Evolutionary conservation across 2,888 invertebrate genomes (phyloP), one percentile per base, ranked within the genome.

Genomic region (Synanthedon myopaeformis): DNA sequence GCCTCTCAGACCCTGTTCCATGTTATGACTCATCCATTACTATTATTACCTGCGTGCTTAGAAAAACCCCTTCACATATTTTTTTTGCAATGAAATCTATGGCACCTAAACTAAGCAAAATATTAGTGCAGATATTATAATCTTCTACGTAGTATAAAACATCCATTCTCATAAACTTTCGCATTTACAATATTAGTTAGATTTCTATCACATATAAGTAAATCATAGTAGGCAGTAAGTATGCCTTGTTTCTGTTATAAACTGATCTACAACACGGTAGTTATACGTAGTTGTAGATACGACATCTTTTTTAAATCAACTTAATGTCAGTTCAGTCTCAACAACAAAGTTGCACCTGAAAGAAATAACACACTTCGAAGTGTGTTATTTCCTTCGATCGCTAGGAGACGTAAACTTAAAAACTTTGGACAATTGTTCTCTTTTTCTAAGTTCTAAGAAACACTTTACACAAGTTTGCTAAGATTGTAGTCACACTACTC

Each of bases 331-430:
- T 51, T 51, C 13, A 13, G 11, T 51, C 41, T 51, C 61, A 65
- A 68, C 74, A 72, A 74, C 74, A 74, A 79, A 80, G 74, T 80
- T 76, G 67, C 64, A 53, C 65, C 66, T 67, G 66, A 67, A 81
- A 80, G 79, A 82, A 79, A 76, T 82, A 84, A 82, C 82, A 80
- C 77, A 80, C 76, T 83, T 82, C 77, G 76, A 80, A 84, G 72
- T 82, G 82, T 69, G 74, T 63, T 76, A 81, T 80, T 79, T 35
- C 10, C 10, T 35, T 80, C 81, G 80, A 82, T 82, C 79, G 79
- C 67, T 71, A 64, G 72, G 67, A 78, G 77, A 79, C 74, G 72
- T 69, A 65, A 79, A 82, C 54, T 59, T 51, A 51, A 35, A 35
- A 53, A 60, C 72, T 82, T 81, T 68, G 67, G 66, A 67, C 76